Base-by-base conservation (phyloP, 2,113 vertebrate species). In the Chlorocebus sabaeus region DNA sequence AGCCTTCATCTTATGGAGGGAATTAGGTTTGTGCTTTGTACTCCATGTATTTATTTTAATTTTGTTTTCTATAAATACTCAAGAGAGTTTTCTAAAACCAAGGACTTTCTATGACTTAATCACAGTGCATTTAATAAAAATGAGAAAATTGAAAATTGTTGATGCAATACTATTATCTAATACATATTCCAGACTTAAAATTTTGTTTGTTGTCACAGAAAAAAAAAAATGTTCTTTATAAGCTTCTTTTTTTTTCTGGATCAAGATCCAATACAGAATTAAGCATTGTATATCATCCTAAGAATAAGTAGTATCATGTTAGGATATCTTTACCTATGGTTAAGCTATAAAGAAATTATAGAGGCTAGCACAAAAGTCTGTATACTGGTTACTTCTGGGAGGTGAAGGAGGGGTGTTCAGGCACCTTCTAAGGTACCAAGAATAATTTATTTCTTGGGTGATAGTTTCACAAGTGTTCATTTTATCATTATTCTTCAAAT, bases 401-500 rank as follows among this genome's bases (percentile, higher is more conserved):
- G n/a, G 2, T 10, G 27, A 32, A 25, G 38, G 8, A 64, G n/a
- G 25, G 32, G 1, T 30, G 79, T 55, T 72, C 9, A 57, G 35
- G 23, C 20, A 83, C 43, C 64, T 73, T 67, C 16, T 55, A 73
- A 43, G 45, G 20, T 35, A 88, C 14, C 27, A 67, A 84, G 38
- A 94, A 80, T 48, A 78, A 88, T 43, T 96, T 88, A 68, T 76
- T 90, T 90, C 43, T 48, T 72, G 18, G 14, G 17, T 67, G 12
- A 38, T 72, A 12, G 17, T 87, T 90, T 93, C 17, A 55, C 61
- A 87, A 68, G 43, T 70, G 6, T 52, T 57, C 13, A 32, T 55
- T 93, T 97, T 72, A 78, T 52, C 67, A n/a, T 52, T 89, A 30
- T 78, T 86, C 45, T 92, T 97, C 30, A 93, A 92, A 27, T 6